Evolutionary conservation across 2,797 vertebrate species (phyloP).

Genomic region (Oreochromis mossambicus): DNA sequence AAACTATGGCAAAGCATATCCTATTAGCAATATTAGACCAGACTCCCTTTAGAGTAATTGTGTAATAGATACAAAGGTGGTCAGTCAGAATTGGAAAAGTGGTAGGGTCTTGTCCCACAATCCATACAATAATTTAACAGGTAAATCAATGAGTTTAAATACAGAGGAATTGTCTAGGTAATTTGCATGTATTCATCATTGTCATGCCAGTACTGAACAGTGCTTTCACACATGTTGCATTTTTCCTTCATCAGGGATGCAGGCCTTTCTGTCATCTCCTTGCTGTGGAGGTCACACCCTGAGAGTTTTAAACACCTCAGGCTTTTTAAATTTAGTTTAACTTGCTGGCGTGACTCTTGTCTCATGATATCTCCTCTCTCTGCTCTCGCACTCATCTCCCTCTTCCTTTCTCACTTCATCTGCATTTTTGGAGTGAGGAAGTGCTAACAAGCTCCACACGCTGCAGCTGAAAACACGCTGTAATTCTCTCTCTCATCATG

Average conservation of each 20-base stretch:
- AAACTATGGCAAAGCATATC: neutral
- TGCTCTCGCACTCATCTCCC: neutral
- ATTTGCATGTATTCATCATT: neutral
- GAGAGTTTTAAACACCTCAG: neutral
- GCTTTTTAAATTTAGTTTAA: neutral
- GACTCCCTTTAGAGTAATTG: neutral
- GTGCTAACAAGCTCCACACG: constrained; percentile 57
- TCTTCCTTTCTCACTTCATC: constrained; percentile 16
- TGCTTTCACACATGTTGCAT: neutral
- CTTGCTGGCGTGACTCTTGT: neutral
- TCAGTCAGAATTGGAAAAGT: neutral
- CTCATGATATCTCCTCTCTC: neutral
- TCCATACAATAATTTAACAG: neutral
- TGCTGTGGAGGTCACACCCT: neutral
- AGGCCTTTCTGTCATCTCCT: neutral
- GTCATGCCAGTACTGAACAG: neutral
- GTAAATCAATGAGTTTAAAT: neutral
- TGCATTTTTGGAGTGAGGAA: constrained; percentile 20
- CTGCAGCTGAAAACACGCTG: constrained; percentile 18
- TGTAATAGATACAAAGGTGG: neutral
- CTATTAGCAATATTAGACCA: neutral
- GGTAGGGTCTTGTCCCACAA: neutral
- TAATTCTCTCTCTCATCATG: constrained; percentile 8
- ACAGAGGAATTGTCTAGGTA: rapidly evolving
- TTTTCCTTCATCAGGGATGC: neutral